A percentile compares a stretch with the other conserved stretches of the same genome.
phyloP scores from a whole-genome alignment of 2,797 vertebrate species.

The Nyctalus aviator region DNA sequence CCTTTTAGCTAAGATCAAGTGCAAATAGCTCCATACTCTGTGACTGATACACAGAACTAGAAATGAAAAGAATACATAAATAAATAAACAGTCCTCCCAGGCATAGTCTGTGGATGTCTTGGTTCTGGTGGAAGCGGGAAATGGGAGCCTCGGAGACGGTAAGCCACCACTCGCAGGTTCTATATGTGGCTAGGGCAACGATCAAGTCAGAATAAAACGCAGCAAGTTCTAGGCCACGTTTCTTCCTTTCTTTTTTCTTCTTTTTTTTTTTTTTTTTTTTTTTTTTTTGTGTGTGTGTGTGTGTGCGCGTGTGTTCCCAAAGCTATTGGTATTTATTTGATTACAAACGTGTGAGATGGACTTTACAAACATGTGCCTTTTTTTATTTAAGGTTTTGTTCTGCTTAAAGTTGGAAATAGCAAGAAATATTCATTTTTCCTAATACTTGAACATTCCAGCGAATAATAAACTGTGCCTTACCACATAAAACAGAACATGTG shows the following conservation, averaged over 20 bases:
- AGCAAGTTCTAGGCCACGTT: background rate
- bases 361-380: background rate
- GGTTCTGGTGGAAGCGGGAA: background rate
- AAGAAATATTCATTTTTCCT: background rate
- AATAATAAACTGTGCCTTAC: background rate
- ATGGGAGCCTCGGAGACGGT: background rate
- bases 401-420: conserved; percentile 3
- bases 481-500: background rate
- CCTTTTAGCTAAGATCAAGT: background rate
- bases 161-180: background rate
- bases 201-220: background rate
- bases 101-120: background rate
- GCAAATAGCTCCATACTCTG: background rate
- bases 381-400: conserved; percentile 1
- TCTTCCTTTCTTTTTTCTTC: background rate
- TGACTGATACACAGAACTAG: conserved; percentile 45
- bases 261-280: background rate
- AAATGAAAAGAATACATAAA: background rate
- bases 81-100: background rate
- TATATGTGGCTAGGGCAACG: background rate
- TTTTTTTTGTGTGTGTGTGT: background rate
- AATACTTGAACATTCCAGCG: background rate
- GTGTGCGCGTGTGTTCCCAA: background rate
- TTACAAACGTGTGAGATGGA: background rate
- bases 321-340: background rate